A percentile compares a stretch with the other conserved stretches of the same genome.
phyloP scores from a whole-genome alignment of 2,113 vertebrate genomes.

The Xyliphius kryptos region DNA sequence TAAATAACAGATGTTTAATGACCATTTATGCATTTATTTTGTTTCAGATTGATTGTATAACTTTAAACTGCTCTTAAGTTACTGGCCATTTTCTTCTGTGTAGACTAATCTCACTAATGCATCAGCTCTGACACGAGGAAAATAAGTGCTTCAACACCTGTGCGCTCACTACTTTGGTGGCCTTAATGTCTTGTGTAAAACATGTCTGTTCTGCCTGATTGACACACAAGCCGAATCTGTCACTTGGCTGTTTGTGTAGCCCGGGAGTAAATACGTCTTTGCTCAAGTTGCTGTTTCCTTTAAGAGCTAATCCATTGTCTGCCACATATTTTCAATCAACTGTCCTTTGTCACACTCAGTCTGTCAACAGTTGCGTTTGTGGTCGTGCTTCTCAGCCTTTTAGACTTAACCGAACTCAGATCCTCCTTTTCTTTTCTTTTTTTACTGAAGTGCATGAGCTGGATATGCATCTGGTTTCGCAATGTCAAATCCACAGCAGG shows the following conservation, averaged over 20 bases:
- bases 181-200: slow-evolving; percentile 36
- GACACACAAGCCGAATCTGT: slow-evolving; percentile 59
- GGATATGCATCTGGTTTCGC: background rate
- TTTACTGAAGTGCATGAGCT: background rate
- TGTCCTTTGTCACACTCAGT: slow-evolving; percentile 48
- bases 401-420: background rate
- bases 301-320: slow-evolving; percentile 5
- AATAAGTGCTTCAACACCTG: slow-evolving; percentile 5
- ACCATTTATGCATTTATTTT: no score
- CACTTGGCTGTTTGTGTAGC: slow-evolving; percentile 63
- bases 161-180: slow-evolving; percentile 55
- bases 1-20: background rate
- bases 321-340: slow-evolving; percentile 1
- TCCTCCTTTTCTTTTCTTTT: no score
- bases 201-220: slow-evolving; percentile 45
- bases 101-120: no score
- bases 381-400: background rate
- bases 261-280: slow-evolving; percentile 54
- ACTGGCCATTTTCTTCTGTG: no score
- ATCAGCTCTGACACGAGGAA: background rate
- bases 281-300: slow-evolving; percentile 17
- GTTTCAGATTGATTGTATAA: no score
- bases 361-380: slow-evolving; percentile 48
- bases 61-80: no score
- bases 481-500: background rate